These are phyloP conservation scores for Leucoma salicis DNA, from an alignment of 2,888 invertebrate species.

Conservation along the genomic window DNA sequence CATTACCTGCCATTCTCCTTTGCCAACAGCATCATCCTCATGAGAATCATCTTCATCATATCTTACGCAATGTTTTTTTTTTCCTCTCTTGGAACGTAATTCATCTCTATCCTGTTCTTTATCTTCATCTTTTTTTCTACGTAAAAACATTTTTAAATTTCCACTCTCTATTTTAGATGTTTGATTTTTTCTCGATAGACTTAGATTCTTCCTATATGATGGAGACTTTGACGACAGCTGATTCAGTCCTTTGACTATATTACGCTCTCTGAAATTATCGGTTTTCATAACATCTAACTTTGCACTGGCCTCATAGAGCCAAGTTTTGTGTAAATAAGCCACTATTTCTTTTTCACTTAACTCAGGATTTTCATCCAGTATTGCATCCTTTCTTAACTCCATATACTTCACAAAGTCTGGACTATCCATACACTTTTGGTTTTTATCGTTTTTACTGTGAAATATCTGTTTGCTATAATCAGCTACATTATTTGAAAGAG, in stretches of 20 bases:
- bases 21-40: not conserved
- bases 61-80: constrained; percentile 10
- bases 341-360: constrained; percentile 65
- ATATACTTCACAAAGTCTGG: constrained; percentile 73
- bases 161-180: not conserved
- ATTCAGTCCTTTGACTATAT: constrained; percentile 48
- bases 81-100: constrained; percentile 6
- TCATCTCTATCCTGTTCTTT: constrained; percentile 5
- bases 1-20: not conserved
- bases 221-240: constrained; percentile 10
- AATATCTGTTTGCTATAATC: constrained; percentile 41
- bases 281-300: constrained; percentile 53
- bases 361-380: constrained; percentile 75
- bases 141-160: constrained; percentile 11
- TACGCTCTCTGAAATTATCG: constrained; percentile 43
- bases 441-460: constrained; percentile 28
- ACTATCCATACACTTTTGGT: constrained; percentile 38
- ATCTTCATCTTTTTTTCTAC: constrained; percentile 11
- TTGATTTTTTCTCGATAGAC: constrained; percentile 9
- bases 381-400: constrained; percentile 66
- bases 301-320: constrained; percentile 65
- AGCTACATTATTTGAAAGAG: constrained; percentile 21
- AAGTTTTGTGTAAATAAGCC: constrained; percentile 72
- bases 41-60: constrained; percentile 6
- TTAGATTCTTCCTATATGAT: constrained; percentile 14